These are phyloP conservation scores for Choloepus didactylus DNA, from an alignment of 2,797 vertebrate genomes.

Conservation along the genomic window DNA sequence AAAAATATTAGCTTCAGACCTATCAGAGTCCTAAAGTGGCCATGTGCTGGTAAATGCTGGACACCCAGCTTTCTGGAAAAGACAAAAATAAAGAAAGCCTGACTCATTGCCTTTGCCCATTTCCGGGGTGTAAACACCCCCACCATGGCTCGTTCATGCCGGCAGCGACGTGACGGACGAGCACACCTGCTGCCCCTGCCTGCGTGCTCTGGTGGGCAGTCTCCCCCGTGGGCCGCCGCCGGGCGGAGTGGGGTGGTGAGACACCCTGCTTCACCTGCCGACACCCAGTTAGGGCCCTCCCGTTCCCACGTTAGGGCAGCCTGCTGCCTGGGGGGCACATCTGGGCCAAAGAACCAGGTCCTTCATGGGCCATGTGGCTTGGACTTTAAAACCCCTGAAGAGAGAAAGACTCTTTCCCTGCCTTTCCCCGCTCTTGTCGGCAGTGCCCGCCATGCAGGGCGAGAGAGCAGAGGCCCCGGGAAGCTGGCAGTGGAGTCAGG, in stretches of 20 bases:
- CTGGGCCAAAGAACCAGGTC: background rate
- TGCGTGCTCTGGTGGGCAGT: rapidly evolving
- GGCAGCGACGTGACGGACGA: too few species aligned
- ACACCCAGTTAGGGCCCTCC: rapidly evolving
- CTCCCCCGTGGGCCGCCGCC: rapidly evolving
- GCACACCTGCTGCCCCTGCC: rapidly evolving
- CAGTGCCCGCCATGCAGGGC: rapidly evolving
- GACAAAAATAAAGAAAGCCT: too few species aligned
- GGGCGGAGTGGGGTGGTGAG: rapidly evolving
- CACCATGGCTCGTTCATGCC: rapidly evolving
- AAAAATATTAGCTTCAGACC: rapidly evolving
- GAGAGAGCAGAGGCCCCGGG: background rate
- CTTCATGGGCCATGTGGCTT: rapidly evolving
- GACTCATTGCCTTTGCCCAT: rapidly evolving
- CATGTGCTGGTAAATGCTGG: background rate
- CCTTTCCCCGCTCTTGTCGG: rapidly evolving
- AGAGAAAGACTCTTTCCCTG: rapidly evolving
- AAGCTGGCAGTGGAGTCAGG: rapidly evolving
- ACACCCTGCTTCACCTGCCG: rapidly evolving
- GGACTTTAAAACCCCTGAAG: background rate
- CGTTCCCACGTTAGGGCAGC: rapidly evolving
- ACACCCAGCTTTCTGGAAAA: background rate
- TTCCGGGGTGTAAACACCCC: rapidly evolving
- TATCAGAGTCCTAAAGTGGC: rapidly evolving
- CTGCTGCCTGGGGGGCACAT: rapidly evolving